Conservation (phyloP, 2,888 invertebrate genomes). For the Diaprepes abbreviatus region DNA sequence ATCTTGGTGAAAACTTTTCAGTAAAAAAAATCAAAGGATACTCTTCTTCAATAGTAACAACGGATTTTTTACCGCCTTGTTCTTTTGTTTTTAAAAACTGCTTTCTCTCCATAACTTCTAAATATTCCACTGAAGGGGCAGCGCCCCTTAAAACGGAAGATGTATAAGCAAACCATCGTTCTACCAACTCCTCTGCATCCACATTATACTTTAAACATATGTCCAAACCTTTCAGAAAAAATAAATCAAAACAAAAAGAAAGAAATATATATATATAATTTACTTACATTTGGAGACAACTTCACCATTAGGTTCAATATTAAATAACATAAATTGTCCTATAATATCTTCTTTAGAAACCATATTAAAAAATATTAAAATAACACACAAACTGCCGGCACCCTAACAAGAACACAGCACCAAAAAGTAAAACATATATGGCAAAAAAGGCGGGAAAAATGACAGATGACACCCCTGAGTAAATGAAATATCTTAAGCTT, state of each 20-base stretch:
- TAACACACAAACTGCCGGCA: background rate
- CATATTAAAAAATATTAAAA: conserved; percentile 52
- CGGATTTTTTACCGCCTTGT: background rate
- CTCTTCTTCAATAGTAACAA: background rate
- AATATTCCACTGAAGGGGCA: conserved; percentile 73
- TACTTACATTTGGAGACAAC: conserved; percentile 74
- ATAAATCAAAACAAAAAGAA: background rate
- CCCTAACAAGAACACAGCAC: too few relatives aligned
- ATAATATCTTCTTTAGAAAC: conserved; percentile 53
- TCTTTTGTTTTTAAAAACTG: conserved; percentile 70
- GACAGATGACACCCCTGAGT: too few relatives aligned
- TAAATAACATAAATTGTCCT: conserved; percentile 57
- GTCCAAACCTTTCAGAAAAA: conserved; percentile 70
- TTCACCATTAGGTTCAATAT: conserved; percentile 66
- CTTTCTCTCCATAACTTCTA: conserved; percentile 76
- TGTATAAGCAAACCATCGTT: conserved; percentile 85
- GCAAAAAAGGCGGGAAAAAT: too few relatives aligned
- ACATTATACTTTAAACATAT: conserved; percentile 76
- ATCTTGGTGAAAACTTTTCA: too few relatives aligned
- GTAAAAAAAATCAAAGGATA: conserved; percentile 21
- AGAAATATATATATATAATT: conserved; percentile 10
- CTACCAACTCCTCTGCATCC: conserved; percentile 78
- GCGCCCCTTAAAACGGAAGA: conserved; percentile 75
- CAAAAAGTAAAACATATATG: too few relatives aligned
- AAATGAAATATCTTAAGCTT: too few relatives aligned